A percentile compares a stretch with the other conserved stretches of the same genome.
These are phyloP conservation scores for Sceloporus tristichus DNA, from an alignment of 2,113 vertebrate genomes.

Conservation along the genomic window DNA sequence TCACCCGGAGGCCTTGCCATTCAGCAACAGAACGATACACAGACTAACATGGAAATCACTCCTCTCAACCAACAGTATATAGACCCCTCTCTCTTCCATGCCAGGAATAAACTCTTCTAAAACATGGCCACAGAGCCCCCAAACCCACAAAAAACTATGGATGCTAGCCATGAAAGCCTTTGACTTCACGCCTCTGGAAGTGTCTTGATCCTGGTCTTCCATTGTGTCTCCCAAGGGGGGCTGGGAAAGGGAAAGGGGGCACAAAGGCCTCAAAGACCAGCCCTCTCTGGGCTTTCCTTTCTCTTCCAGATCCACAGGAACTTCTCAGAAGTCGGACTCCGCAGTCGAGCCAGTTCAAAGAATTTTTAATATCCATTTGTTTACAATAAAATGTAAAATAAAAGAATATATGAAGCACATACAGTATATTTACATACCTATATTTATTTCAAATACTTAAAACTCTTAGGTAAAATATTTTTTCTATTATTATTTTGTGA, in stretches of 20 bases:
- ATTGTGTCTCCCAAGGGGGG: fast-evolving
- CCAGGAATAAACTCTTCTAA: too few relatives aligned
- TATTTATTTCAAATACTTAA: slow-evolving; percentile 83
- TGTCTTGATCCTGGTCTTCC: too few relatives aligned
- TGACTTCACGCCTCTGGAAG: too few relatives aligned
- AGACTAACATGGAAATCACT: too few relatives aligned
- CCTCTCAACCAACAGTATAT: too few relatives aligned
- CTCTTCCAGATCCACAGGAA: neutral
- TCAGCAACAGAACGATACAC: too few relatives aligned
- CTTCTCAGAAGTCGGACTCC: slow-evolving; percentile 38
- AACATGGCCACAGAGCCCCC: too few relatives aligned
- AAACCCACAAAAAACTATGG: too few relatives aligned
- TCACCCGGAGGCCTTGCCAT: too few relatives aligned
- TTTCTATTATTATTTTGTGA: slow-evolving; percentile 82
- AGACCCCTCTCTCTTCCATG: too few relatives aligned
- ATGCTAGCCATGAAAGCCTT: too few relatives aligned
- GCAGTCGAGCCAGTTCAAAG: slow-evolving; percentile 73
- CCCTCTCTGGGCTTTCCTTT: neutral
- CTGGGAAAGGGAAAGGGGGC: neutral
- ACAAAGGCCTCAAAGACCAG: too few relatives aligned
- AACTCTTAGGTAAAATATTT: slow-evolving; percentile 86
- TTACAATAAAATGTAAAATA: slow-evolving; percentile 86
- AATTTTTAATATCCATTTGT: slow-evolving; percentile 78
- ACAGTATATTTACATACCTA: slow-evolving; percentile 81
- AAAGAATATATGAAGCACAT: slow-evolving; percentile 85